These are phyloP conservation scores for Apamea sordens DNA, from an alignment of 2,888 invertebrate species.

Conservation along the genomic window DNA sequence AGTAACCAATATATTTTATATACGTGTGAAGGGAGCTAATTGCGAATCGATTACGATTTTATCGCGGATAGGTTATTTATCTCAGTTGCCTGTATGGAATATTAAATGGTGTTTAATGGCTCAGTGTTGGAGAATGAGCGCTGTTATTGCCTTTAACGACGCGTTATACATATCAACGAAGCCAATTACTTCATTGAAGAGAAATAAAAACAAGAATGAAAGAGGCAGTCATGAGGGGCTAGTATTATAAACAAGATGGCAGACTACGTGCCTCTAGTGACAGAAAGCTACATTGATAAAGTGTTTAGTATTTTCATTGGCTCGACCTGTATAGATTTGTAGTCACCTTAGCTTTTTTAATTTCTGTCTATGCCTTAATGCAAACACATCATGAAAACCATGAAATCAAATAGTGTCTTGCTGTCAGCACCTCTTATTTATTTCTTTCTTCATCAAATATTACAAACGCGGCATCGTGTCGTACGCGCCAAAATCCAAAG, in stretches of 20 bases:
- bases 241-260: background rate
- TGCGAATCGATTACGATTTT: constrained; percentile 51
- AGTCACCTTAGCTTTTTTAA: background rate
- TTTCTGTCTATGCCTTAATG: background rate
- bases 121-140: constrained; percentile 19
- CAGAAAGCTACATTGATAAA: background rate
- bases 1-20: constrained; percentile 58
- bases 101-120: constrained; percentile 44
- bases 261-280: constrained; percentile 13
- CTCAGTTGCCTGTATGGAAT: constrained; percentile 40
- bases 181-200: constrained; percentile 28
- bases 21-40: constrained; percentile 55
- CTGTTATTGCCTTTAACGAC: constrained; percentile 42
- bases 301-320: background rate
- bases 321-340: background rate
- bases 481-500: background rate
- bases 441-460: background rate
- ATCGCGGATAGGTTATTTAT: constrained; percentile 48
- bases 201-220: constrained; percentile 44
- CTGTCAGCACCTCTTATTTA: background rate
- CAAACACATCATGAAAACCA: background rate
- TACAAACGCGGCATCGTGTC: background rate
- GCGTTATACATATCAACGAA: constrained; percentile 21
- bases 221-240: background rate
- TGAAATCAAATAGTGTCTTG: background rate